Conservation (phyloP, 2,888 invertebrate genomes). For the Penaeus monodon region DNA sequence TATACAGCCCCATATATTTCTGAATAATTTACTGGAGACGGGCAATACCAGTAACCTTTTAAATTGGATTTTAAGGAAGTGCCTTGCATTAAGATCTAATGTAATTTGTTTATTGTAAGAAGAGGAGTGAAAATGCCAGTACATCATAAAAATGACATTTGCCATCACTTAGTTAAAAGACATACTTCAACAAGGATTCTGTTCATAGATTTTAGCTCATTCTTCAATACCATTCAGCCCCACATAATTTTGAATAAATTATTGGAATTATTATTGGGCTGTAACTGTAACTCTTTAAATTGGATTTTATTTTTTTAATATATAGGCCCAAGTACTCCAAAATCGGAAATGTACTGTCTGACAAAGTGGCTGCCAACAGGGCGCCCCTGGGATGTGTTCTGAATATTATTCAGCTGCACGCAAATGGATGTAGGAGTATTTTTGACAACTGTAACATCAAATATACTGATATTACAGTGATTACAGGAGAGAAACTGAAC, state of each 20-base stretch:
- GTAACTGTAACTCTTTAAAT: neutral
- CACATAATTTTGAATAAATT: neutral
- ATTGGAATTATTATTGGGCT: neutral
- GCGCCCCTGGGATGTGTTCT: too few relatives aligned
- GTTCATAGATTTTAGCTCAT: neutral
- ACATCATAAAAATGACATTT: neutral
- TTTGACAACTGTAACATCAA: neutral
- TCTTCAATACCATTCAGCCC: neutral
- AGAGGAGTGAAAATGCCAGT: neutral
- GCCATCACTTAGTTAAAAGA: constrained; percentile 7
- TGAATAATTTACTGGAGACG: neutral
- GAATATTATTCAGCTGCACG: too few relatives aligned
- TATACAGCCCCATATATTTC: neutral
- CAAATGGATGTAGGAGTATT: neutral
- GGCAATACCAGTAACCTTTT: constrained; percentile 1
- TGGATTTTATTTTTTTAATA: neutral
- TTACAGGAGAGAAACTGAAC: neutral
- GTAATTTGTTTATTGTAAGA: neutral
- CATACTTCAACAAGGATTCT: neutral
- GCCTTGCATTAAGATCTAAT: neutral
- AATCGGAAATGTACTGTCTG: constrained; percentile 5
- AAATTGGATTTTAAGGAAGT: neutral
- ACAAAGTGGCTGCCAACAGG: neutral
- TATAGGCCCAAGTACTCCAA: neutral
- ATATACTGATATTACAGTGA: constrained; percentile 6